Base-by-base conservation (phyloP, 2,113 vertebrate genomes). In the Pogonocichla stellata region DNA sequence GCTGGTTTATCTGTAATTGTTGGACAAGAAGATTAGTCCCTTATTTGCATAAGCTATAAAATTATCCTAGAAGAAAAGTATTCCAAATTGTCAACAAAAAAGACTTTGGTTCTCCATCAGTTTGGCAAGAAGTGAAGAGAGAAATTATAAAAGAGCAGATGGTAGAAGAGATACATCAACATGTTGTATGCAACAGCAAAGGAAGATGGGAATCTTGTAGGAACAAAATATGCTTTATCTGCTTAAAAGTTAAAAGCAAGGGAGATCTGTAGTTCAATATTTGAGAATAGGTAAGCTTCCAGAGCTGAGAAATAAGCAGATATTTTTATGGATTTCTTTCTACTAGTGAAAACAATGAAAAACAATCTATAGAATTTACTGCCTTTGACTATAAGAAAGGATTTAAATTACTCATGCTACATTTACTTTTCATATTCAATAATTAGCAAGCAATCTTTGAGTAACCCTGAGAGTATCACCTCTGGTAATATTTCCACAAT, bases 91-190 rank as follows among this genome's bases (percentile, higher is more conserved):
- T 61, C 40, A 61, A 31, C 66, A 53, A 56, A 43, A 80, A 92
- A 51, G 3, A 43, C 48, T 75, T 87, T 93, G 14, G 17, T 90
- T 45, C 10, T 70, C 42, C 74, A 43, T 50, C 14, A 5, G 10
- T 50, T 90, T 94, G 88, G 66, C 90, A 93, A 80, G 74, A 90
- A 88, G 72, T 19, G 17, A 90, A 45, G 54, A 62, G 34, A 83
- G 36, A 73, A 92, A 58, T 73, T 62, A 78, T n/a, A 43, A 77
- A 94, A 78, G 51, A 96, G 17, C 82, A 94, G 86, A 86, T 90
- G 96, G 88, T 14, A 88, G 29, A 81, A 85, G 67, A 77, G 36
- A 53, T 45, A 65, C 8, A 80, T 29, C 51, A 86, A 77, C n/a
- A 31, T 47, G 57, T n/a, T 88, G 11, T 34, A 51, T 50, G 54